Evolutionary conservation across 2,888 invertebrate genomes (phyloP), one percentile per base, ranked within the genome.

Genomic region (Napeogenes inachia): DNA sequence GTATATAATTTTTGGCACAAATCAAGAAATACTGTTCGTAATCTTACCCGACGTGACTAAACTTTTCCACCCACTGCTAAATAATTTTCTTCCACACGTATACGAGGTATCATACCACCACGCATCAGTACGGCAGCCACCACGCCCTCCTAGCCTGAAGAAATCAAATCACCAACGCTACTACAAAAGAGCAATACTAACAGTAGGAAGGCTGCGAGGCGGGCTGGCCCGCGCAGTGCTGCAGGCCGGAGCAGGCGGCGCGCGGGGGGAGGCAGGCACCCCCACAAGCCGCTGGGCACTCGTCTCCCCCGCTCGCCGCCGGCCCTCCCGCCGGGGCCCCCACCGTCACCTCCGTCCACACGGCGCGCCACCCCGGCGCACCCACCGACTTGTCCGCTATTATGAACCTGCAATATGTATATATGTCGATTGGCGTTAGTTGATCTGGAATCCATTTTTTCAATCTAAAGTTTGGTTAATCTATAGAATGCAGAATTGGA

Each of bases 341-440:
- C 71, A 93, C 93, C 73, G 92, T 92, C 73, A 98, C 95, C 91
- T 99, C 98, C 63, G 98, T 98, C 98, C 98, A 99, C 59, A 97
- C 94, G 56, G 97, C 95, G 79, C 95, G 94, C 91, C 98, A 99
- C 65, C 98, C 99, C 84, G 95, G 94, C 75, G 97, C 97, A 70
- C 98, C 98, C 67, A 97, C 96, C 54, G 98, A 97, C 91, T 97
- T 97, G 85, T 97, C 97, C 66, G 98, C 97, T 79, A 97, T 96
- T 82, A 98, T 95, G 89, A 98, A 98, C 89, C 98, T 98, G 85
- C 82, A 56, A 66, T 5, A 8, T 4, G 42, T 30, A 53, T 10
- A n/a, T 21, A 21, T 21, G 21, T 6, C 35, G 13, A 33, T 12
- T 12, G 2, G 50, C 38, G 3, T 47, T 13, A 35, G 53, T 50